These are phyloP conservation scores for Ardeotis arabs DNA, from an alignment of 2,113 vertebrate species.

Conservation along the genomic window DNA sequence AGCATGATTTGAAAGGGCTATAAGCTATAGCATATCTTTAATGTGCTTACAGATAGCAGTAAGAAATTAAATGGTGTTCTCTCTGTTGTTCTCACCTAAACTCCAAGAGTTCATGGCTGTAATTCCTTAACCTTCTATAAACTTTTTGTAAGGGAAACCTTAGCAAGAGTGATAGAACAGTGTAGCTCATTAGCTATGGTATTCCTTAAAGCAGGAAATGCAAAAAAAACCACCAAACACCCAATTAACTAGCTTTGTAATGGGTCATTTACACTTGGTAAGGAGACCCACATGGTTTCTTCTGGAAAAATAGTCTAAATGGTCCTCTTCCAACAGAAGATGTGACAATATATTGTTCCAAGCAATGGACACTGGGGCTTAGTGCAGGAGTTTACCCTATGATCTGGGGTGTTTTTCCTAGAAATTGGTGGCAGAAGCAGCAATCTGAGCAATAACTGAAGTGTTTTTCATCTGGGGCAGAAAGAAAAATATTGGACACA, in stretches of 20 bases:
- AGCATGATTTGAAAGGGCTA: background rate
- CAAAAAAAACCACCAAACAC: background rate
- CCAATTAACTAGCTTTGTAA: background rate
- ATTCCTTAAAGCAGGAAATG: background rate
- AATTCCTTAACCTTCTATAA: background rate
- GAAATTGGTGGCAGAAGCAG: background rate
- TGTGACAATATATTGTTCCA: accelerated
- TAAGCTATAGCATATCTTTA: background rate
- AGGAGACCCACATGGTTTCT: background rate
- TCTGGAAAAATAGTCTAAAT: background rate
- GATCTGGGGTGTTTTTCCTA: background rate
- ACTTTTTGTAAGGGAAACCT: background rate
- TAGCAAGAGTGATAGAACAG: background rate
- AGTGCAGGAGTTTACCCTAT: background rate
- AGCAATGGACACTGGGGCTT: accelerated
- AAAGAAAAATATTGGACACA: background rate
- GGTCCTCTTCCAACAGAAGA: background rate
- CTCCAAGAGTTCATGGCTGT: background rate
- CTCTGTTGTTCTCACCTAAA: background rate
- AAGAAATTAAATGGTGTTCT: background rate
- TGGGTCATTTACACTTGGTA: background rate
- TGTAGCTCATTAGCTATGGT: background rate
- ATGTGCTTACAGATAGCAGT: background rate
- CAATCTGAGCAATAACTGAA: background rate
- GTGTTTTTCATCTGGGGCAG: background rate